Conservation (phyloP, 1,140 invertebrate genomes). For the Drosophila jambulina region DNA sequence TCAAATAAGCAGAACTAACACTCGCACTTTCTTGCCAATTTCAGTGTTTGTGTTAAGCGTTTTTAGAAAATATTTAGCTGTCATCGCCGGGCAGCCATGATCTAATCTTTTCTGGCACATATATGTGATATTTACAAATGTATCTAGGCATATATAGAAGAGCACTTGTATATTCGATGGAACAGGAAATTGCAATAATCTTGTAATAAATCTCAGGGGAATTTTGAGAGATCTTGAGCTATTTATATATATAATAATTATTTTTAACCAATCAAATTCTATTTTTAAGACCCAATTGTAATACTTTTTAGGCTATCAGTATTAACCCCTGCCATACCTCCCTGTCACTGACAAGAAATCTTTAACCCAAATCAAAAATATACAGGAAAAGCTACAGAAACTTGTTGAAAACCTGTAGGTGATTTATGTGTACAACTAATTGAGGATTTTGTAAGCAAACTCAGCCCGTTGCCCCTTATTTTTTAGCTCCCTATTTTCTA, state of each 20-base stretch:
- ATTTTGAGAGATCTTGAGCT: constrained; percentile 8
- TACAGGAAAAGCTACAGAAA: constrained; percentile 23
- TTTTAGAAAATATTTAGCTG: constrained; percentile 29
- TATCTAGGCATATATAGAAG: constrained; percentile 18
- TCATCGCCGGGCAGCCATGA: constrained; percentile 22
- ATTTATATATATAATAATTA: background rate
- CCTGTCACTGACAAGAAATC: constrained; percentile 47
- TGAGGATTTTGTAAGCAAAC: constrained; percentile 57
- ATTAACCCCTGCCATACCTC: background rate
- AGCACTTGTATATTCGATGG: constrained; percentile 1
- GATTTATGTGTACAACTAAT: constrained; percentile 75
- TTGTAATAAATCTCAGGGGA: background rate
- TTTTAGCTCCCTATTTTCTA: background rate
- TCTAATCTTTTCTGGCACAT: constrained; percentile 36
- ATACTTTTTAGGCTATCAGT: constrained; percentile 5
- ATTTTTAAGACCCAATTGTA: background rate
- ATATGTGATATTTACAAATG: constrained; percentile 27
- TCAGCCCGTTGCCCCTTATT: background rate
- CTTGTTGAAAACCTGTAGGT: constrained; percentile 40
- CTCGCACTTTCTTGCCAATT: constrained; percentile 11
- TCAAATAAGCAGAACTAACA: constrained; percentile 30
- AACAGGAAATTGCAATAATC: constrained; percentile 23
- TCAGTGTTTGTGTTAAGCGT: background rate
- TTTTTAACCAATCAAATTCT: background rate
- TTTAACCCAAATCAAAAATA: constrained; percentile 62